These are phyloP conservation scores for Sycobia sp. DNA, from an alignment of 1,140 invertebrate genomes.

Conservation along the genomic window DNA sequence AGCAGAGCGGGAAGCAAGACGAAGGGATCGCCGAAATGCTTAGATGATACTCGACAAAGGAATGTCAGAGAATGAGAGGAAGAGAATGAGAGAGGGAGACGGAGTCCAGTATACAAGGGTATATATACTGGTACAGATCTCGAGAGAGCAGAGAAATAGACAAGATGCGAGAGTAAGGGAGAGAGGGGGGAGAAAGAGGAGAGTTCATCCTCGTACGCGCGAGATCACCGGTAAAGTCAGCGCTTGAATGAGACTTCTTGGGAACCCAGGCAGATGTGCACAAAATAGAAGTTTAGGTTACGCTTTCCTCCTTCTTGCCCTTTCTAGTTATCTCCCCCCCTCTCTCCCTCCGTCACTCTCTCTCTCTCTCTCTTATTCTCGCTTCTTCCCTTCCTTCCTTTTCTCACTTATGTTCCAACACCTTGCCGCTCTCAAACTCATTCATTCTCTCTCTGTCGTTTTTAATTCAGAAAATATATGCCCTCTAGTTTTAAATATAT, in stretches of 20 bases:
- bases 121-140: too few relatives aligned
- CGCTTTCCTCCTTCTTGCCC: constrained; percentile 21
- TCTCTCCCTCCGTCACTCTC: constrained; percentile 2
- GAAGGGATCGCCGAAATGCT: constrained; percentile 12
- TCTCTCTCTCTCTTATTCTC: constrained; percentile 7
- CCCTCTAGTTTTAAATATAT: too few relatives aligned
- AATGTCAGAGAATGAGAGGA: constrained; percentile 36
- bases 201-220: too few relatives aligned
- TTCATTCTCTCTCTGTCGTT: constrained; percentile 13
- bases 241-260: constrained; percentile 49
- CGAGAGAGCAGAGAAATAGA: too few relatives aligned
- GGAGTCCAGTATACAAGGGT: too few relatives aligned
- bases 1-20: constrained; percentile 13
- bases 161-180: constrained; percentile 21
- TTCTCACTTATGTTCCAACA: too few relatives aligned
- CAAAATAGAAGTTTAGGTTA: constrained; percentile 23
- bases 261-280: constrained; percentile 51
- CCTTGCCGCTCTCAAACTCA: constrained; percentile 27
- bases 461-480: constrained; percentile 22
- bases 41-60: constrained; percentile 47
- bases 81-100: too few relatives aligned
- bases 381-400: constrained; percentile 7
- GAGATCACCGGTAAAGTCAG: constrained; percentile 51
- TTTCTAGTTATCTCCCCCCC: neutral
- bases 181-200: too few relatives aligned